Percentiles rank a stretch among this genome's conserved stretches.
These are phyloP conservation scores for Gymnarchus niloticus DNA, from an alignment of 2,113 vertebrate species.

Conservation along the genomic window DNA sequence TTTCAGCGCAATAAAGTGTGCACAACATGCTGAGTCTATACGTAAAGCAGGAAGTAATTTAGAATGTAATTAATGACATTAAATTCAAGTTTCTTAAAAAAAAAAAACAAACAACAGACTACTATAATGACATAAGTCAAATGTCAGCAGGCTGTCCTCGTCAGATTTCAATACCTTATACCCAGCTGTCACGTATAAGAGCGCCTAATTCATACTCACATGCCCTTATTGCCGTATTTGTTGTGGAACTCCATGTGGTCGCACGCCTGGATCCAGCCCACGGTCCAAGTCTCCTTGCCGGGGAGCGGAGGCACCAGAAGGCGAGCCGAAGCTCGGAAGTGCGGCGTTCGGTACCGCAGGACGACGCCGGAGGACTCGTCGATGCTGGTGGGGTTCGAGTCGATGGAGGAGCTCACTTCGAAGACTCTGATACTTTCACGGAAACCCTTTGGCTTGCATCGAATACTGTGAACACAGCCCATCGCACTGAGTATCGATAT, in stretches of 20 bases:
- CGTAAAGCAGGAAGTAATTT: not conserved
- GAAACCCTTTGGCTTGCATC: slow-evolving; percentile 73
- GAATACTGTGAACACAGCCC: slow-evolving; percentile 81
- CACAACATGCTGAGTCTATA: not conserved
- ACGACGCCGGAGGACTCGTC: slow-evolving; percentile 80
- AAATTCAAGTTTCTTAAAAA: not conserved
- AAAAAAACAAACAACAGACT: not conserved
- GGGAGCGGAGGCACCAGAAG: slow-evolving; percentile 71
- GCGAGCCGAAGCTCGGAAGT: slow-evolving; percentile 76
- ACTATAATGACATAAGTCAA: not conserved
- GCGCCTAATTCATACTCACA: slow-evolving; percentile 60
- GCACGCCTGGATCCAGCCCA: slow-evolving; percentile 83
- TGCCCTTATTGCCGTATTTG: slow-evolving; percentile 73
- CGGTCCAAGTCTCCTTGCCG: slow-evolving; percentile 76
- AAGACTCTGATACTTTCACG: slow-evolving; percentile 71
- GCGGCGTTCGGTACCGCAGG: slow-evolving; percentile 76
- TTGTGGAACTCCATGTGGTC: slow-evolving; percentile 86
- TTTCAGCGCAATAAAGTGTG: not conserved
- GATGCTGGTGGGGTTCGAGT: slow-evolving; percentile 73
- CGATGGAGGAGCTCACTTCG: slow-evolving; percentile 75
- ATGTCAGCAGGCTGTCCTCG: not conserved
- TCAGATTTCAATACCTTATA: not conserved
- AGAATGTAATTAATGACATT: not conserved
- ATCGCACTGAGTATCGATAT: slow-evolving; percentile 60
- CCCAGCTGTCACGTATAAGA: not conserved